Conservation (phyloP, 2,797 vertebrate genomes). For the Gouania willdenowi region DNA sequence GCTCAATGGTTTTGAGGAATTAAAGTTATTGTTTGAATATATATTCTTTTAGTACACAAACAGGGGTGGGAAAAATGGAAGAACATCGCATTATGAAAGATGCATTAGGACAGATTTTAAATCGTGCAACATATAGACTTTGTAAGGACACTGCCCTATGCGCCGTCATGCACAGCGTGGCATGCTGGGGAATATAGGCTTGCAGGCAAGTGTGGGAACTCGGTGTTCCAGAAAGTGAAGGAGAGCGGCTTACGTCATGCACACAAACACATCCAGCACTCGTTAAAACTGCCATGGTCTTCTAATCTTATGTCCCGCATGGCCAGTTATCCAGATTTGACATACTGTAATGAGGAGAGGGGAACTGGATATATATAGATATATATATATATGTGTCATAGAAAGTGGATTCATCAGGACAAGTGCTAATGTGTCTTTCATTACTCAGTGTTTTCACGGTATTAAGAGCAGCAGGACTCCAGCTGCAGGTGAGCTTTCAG, state of each 20-base stretch:
- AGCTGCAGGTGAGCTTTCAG: constrained; percentile 60
- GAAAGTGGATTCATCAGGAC: constrained; percentile 3
- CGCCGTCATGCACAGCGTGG: constrained; percentile 21
- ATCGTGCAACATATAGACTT: background rate
- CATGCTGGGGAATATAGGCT: constrained; percentile 20
- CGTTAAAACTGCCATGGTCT: constrained; percentile 7
- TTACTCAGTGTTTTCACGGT: background rate
- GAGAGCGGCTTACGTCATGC: background rate
- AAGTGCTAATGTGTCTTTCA: constrained; percentile 3
- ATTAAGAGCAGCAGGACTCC: constrained; percentile 22
- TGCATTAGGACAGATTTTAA: too few relatives aligned
- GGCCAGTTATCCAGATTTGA: constrained; percentile 4
- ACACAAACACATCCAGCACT: background rate
- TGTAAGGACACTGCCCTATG: constrained; percentile 12
- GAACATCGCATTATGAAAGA: too few relatives aligned
- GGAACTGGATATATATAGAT: too few relatives aligned
- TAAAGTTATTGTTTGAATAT: too few relatives aligned
- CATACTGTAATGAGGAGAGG: background rate
- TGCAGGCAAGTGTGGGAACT: constrained; percentile 41
- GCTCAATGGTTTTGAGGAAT: too few relatives aligned
- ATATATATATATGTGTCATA: background rate
- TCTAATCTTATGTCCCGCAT: background rate
- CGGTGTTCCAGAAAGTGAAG: constrained; percentile 33
- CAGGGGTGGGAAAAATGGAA: too few relatives aligned
- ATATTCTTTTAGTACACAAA: too few relatives aligned